Conservation (phyloP, 1,140 invertebrate species). For the Bombus turneri region DNA sequence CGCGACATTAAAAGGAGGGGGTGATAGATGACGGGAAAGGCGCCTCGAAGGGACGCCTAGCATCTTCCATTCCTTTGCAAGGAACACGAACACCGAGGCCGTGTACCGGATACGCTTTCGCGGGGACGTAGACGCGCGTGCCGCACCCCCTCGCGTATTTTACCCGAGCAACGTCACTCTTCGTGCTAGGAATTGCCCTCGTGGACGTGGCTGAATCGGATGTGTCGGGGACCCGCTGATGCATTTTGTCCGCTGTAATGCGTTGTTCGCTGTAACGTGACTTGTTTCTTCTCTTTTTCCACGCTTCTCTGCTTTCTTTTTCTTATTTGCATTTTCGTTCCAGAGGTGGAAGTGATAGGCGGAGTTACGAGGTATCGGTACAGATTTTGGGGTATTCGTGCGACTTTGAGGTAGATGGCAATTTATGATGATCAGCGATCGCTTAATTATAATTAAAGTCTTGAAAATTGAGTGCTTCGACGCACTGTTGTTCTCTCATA, state of each 20-base stretch:
- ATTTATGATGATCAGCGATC: no score
- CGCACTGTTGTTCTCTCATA: no score
- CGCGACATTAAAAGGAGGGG: slow-evolving; percentile 56
- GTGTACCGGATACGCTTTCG: slow-evolving; percentile 21
- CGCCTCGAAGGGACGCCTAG: slow-evolving; percentile 66
- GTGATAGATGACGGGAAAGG: slow-evolving; percentile 70
- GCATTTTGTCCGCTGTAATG: neutral
- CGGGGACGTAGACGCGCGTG: slow-evolving; percentile 11
- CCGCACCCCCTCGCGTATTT: slow-evolving; percentile 37
- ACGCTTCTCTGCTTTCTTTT: neutral
- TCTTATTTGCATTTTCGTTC: neutral
- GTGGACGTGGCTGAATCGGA: neutral
- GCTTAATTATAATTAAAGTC: no score
- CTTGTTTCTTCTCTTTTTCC: neutral
- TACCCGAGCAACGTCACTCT: slow-evolving; percentile 16
- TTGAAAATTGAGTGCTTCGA: no score
- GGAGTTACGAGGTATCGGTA: no score
- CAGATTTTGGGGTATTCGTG: no score
- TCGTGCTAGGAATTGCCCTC: neutral
- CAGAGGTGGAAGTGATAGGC: no score
- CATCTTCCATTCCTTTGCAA: slow-evolving; percentile 64
- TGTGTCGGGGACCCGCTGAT: neutral
- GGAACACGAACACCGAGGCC: slow-evolving; percentile 35
- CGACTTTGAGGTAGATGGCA: no score
- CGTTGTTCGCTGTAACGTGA: neutral